phyloP scores from a whole-genome alignment of 2,113 vertebrate genomes.

The Scolopax mira region DNA sequence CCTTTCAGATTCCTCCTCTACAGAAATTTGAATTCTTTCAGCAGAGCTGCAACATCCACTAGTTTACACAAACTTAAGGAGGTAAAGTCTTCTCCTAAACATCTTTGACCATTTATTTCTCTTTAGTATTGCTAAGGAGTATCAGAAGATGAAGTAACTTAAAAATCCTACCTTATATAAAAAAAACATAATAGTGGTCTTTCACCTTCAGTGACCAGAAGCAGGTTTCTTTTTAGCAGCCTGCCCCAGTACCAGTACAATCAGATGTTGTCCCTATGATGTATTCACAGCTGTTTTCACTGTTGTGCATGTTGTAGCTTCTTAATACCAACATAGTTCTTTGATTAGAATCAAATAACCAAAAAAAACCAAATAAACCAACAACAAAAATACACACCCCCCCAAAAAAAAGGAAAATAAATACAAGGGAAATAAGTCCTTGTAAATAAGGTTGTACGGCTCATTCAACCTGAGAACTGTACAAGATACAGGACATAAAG shows the following conservation, averaged over 20 bases:
- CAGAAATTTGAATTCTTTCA: background rate
- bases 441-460: background rate
- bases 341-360: background rate
- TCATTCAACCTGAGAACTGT: background rate
- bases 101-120: background rate
- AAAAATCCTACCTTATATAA: background rate
- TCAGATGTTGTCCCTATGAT: background rate
- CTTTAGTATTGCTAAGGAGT: background rate
- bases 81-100: background rate
- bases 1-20: background rate
- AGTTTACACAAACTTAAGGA: background rate
- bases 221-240: background rate
- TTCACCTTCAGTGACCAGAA: background rate
- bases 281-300: background rate
- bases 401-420: background rate
- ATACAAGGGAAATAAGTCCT: background rate
- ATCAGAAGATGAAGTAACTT: background rate
- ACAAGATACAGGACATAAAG: background rate
- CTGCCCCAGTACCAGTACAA: background rate
- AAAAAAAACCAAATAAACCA: too few relatives aligned
- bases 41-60: background rate
- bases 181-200: background rate
- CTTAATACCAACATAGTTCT: background rate
- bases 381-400: too few relatives aligned
- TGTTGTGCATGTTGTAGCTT: background rate